phyloP scores from a whole-genome alignment of 2,797 vertebrate species.

The Silurus lanzhouensis region DNA sequence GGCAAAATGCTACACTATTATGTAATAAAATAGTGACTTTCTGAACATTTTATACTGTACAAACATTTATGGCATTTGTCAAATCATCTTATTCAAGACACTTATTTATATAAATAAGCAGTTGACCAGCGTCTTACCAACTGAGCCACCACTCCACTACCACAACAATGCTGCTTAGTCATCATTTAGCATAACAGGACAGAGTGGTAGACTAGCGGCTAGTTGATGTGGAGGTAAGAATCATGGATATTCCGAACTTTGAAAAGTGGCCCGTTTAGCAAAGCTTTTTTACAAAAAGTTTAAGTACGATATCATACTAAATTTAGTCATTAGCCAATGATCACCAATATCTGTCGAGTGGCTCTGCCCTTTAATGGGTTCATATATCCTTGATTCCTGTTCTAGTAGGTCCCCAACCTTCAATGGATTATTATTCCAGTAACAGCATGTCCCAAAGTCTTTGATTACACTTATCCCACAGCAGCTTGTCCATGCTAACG shows the following conservation, averaged over 20 bases:
- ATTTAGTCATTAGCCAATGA: background rate
- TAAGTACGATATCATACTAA: background rate
- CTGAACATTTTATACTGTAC: background rate
- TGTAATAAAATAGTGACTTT: background rate
- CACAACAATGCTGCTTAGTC: background rate
- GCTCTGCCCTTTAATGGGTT: background rate
- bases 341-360: background rate
- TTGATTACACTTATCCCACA: background rate
- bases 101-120: no score
- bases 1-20: background rate
- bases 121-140: no score
- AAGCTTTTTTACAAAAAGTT: background rate
- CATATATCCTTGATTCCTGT: background rate
- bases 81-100: no score
- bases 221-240: background rate
- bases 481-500: no score
- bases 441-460: background rate
- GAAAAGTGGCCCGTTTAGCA: background rate
- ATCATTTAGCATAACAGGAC: background rate
- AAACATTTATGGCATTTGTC: no score
- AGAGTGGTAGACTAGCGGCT: background rate
- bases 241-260: background rate
- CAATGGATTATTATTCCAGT: background rate
- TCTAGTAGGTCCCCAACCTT: background rate
- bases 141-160: no score